phyloP scores from a whole-genome alignment of 2,113 vertebrate species.

The Equus przewalskii region DNA sequence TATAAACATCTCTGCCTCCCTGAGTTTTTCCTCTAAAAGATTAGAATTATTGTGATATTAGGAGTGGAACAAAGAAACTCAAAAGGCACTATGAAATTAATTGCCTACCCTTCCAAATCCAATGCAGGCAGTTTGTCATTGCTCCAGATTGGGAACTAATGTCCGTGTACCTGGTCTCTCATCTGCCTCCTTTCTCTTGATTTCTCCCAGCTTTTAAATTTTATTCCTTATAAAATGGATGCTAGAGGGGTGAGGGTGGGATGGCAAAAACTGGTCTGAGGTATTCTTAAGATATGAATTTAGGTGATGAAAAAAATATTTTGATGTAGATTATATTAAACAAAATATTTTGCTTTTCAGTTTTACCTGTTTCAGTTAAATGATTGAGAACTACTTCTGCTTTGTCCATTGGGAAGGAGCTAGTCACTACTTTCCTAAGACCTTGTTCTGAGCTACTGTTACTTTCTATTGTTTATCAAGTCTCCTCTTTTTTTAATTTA shows the following conservation, averaged over 20 bases:
- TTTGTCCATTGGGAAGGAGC: not conserved
- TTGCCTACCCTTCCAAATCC: not conserved
- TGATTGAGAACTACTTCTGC: conserved; percentile 6
- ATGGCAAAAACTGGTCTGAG: not conserved
- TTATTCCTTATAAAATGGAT: not conserved
- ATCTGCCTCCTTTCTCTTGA: conserved; percentile 21
- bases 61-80: conserved; percentile 8
- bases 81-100: not conserved
- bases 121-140: not conserved
- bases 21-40: conserved; percentile 43
- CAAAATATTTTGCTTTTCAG: conserved; percentile 6
- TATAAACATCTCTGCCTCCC: not conserved
- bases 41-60: conserved; percentile 5
- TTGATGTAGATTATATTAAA: not conserved
- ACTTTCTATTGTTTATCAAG: not conserved
- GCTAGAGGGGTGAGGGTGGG: not conserved
- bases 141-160: not conserved
- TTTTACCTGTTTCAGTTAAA: conserved; percentile 51
- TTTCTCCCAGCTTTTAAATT: conserved; percentile 4
- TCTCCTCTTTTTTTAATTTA: not conserved
- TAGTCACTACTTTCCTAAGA: not conserved
- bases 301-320: not conserved
- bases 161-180: not conserved
- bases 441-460: not conserved
- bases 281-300: not conserved